Conservation (phyloP, 2,113 vertebrate genomes). For the Ursus arctos region DNA sequence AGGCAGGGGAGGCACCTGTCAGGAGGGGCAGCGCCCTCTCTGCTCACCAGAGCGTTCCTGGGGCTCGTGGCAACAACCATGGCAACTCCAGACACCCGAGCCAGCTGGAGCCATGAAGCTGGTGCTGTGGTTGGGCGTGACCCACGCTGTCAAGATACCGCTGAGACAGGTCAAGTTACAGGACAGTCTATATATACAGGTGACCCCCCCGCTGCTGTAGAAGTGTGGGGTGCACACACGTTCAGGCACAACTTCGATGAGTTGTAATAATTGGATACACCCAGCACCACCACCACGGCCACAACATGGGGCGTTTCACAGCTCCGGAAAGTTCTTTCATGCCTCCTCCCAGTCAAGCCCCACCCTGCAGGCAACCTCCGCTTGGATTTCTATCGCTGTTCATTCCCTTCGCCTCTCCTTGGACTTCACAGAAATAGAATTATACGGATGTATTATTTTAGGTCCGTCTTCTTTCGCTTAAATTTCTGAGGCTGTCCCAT, state of each 20-base stretch:
- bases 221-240: fast-evolving
- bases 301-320: background rate
- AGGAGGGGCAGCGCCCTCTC: background rate
- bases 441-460: fast-evolving
- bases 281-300: background rate
- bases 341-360: background rate
- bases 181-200: fast-evolving
- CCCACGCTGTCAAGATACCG: fast-evolving
- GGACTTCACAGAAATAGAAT: too few species aligned
- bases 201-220: too few species aligned
- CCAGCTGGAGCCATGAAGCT: fast-evolving
- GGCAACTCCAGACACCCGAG: fast-evolving
- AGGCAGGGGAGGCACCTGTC: background rate
- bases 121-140: fast-evolving
- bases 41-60: background rate
- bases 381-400: fast-evolving
- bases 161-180: fast-evolving
- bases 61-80: background rate
- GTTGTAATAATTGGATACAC: fast-evolving
- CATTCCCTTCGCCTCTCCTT: background rate
- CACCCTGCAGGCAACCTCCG: background rate
- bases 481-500: background rate
- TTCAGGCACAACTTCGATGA: background rate
- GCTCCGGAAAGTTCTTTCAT: background rate
- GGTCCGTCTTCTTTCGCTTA: too few species aligned